Base-by-base conservation (phyloP, 2,888 invertebrate genomes). In the Pseudeuparius sepicola region DNA sequence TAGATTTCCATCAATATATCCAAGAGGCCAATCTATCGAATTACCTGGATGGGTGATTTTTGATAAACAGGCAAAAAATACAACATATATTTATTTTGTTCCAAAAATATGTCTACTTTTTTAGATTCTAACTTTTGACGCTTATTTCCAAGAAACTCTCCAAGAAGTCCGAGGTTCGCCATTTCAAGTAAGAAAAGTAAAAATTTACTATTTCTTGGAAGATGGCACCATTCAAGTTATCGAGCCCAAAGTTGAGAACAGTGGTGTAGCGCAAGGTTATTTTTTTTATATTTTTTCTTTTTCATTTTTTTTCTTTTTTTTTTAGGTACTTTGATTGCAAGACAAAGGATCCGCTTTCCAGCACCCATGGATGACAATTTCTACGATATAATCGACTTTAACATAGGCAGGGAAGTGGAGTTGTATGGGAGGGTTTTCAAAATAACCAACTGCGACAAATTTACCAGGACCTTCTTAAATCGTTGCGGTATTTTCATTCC, bases 171-270 rank as follows among this genome's bases (percentile, higher is more conserved):
- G 71, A 29, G 64, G 67, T 2, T 73, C 77, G 2, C 69, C 78
- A 16, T 79, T 72, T 49, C 70, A 82, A 50, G 65, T 90, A 35
- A 74, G 89, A 13, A 75, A 78, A 50, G 87, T 89, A 3, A 81
- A 81, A 46, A 83, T 93, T 35, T 81, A 76, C 46, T 92, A 84
- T 55, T 92, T 78, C 52, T 67, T 93, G 25, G 92, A 93, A 64
- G 92, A 94, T 61, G 90, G 88, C 10, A 89, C 92, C 2, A 78
- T 93, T 46, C 87, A 89, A 65, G 81, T 93, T 3, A 60, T 71
- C 34, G 92, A 93, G 56, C 88, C 88, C 0, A 71, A 73, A 52
- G 73, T 81, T 5, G 73, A 76, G 33, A 92, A 92, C 55, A 86
- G 88, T 49, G 90, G 90, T 3, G 70, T 87, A 46, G 73, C 78